Conservation (phyloP, 2,113 vertebrate species). For the Scytalopus superciliaris region DNA sequence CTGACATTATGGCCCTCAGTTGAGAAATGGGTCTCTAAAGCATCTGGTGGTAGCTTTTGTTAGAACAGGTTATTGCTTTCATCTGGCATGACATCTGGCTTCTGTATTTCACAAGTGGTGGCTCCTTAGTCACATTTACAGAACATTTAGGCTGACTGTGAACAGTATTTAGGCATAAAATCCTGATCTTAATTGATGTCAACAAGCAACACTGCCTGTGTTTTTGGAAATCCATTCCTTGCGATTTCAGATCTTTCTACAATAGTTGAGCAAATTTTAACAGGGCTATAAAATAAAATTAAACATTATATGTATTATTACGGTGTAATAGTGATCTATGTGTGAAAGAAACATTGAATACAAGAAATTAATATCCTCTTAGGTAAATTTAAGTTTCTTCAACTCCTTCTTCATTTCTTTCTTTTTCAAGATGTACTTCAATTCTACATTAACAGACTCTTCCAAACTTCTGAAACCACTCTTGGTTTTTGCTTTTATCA, state of each 20-base stretch:
- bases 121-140: background rate
- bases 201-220: background rate
- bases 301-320: background rate
- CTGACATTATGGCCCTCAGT: background rate
- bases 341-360: background rate
- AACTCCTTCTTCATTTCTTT: conserved; percentile 42
- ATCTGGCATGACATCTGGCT: conserved; percentile 45
- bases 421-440: conserved; percentile 95
- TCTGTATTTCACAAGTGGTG: background rate
- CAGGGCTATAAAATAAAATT: background rate
- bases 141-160: background rate
- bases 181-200: background rate
- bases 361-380: background rate
- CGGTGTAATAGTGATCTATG: background rate
- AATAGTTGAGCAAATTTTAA: background rate
- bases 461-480: conserved; percentile 96
- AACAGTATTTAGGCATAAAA: conserved; percentile 7
- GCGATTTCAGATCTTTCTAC: background rate
- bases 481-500: conserved; percentile 94
- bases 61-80: background rate
- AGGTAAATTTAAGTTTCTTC: background rate
- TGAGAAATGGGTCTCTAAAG: background rate
- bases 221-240: background rate
- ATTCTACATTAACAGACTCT: conserved; percentile 94
- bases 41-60: background rate